Conservation (phyloP, 1,140 invertebrate species). For the Himalopsyche phryganea region DNA sequence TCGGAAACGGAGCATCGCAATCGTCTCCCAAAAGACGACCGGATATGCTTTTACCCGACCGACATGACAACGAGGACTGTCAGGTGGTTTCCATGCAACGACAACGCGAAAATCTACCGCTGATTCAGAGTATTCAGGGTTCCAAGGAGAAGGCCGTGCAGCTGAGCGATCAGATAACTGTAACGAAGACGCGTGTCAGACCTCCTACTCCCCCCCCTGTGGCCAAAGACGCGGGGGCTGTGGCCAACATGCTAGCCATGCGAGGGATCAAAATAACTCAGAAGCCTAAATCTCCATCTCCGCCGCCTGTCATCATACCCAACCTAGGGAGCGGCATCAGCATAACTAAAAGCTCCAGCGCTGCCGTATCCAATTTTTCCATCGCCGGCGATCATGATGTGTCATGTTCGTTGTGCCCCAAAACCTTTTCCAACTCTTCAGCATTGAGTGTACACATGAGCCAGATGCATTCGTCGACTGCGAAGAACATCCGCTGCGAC, state of each 20-base stretch:
- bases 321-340: conserved; percentile 72
- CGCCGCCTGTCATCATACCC: conserved; percentile 47
- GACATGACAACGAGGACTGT: conserved; percentile 52
- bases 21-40: conserved; percentile 41
- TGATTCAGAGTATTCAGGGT: conserved; percentile 71
- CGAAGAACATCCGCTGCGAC: conserved; percentile 60
- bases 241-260: conserved; percentile 70
- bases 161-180: conserved; percentile 53
- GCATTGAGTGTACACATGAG: conserved; percentile 44
- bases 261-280: conserved; percentile 73
- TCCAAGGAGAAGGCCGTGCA: conserved; percentile 40
- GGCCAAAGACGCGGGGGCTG: conserved; percentile 65
- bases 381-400: conserved; percentile 47
- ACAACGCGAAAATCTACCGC: conserved; percentile 65
- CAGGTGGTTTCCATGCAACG: conserved; percentile 66
- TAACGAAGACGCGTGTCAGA: conserved; percentile 56
- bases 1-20: conserved; percentile 23
- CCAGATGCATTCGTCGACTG: conserved; percentile 43
- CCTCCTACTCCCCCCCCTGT: conserved; percentile 44
- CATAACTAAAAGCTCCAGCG: conserved; percentile 50
- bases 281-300: conserved; percentile 49
- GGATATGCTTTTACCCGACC: conserved; percentile 48
- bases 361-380: conserved; percentile 45
- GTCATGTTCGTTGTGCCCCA: conserved; percentile 46
- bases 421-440: conserved; percentile 23